Conservation (phyloP, 2,888 invertebrate genomes). For the Tridacna crocea region DNA sequence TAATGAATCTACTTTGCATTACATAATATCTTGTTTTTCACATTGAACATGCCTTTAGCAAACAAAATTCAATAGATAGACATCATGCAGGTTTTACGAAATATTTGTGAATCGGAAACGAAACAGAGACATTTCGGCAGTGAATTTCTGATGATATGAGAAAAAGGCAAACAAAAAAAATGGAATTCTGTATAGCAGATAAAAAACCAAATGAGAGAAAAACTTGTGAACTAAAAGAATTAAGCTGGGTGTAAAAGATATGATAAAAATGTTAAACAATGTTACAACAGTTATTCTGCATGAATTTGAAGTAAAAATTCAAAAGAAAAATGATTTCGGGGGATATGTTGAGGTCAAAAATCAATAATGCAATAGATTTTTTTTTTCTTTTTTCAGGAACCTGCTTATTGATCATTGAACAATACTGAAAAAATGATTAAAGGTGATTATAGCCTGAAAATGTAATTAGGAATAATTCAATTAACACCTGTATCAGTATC, state of each 20-base stretch:
- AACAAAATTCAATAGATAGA: too few species aligned
- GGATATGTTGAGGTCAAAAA: not conserved
- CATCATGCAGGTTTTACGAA: too few species aligned
- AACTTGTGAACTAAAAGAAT: slow-evolving; percentile 9
- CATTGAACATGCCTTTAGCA: too few species aligned
- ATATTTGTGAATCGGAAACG: too few species aligned
- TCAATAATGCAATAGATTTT: not conserved
- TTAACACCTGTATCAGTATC: not conserved
- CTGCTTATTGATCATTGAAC: slow-evolving; percentile 1
- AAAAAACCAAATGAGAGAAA: not conserved
- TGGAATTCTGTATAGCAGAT: slow-evolving; percentile 4
- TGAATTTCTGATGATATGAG: too few species aligned
- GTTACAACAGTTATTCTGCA: slow-evolving; percentile 15
- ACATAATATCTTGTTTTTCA: too few species aligned
- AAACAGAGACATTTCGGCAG: too few species aligned
- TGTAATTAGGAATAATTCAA: slow-evolving; percentile 10
- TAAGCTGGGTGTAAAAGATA: slow-evolving; percentile 4
- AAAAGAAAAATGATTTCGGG: not conserved
- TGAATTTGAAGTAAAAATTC: not conserved
- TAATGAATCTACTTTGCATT: too few species aligned
- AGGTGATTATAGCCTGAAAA: slow-evolving; percentile 16
- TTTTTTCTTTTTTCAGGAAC: not conserved
- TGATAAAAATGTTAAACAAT: slow-evolving; percentile 24
- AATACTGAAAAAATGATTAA: slow-evolving; percentile 20
- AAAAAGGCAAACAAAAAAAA: slow-evolving; percentile 12